Evolutionary conservation across 2,888 invertebrate species (phyloP), one percentile per base, ranked within the genome.

Genomic region (Idaea dimidiata): DNA sequence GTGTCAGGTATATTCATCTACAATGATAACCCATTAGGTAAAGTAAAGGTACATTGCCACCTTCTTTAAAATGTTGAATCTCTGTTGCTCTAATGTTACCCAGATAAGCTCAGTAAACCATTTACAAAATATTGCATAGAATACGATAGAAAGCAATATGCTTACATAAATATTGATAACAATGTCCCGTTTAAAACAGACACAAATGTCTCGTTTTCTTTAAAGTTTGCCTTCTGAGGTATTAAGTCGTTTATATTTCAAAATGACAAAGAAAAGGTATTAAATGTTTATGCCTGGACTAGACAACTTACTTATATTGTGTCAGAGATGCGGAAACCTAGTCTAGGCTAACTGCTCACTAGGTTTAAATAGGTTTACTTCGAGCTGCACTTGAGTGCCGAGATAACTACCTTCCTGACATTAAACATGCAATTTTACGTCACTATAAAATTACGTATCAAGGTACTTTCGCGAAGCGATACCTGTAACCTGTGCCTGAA

Each of bases 401-500:
- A 54, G 61, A 57, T 60, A 60, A 66, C 64, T 59, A 64, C 61
- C 64, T 65, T 64, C 63, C 58, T 43, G 43, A 43, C 43, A 14
- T 43, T 43, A 65, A 68, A 64, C 68, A 69, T 66, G 66, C 59
- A 54, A 69, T 66, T 67, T 63, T 64, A 58, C 62, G 65, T 66
- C 43, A 57, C 67, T 64, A 67, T 64, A 59, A 67, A 66, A 64
- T 62, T 63, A 68, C 61, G 53, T 62, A 43, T 43, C 43, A 43
- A 43, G 32, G 14, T 57, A 66, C 67, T 71, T 69, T 69, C 67
- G 70, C 70, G 33, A 61, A 56, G 66, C 59, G 58, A 66, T 66
- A 67, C 59, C 59, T 67, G 58, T 18, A 56, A n/a, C 16, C 56
- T 4, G 18, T 58, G 43, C 54, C 31, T 53, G 16, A 57, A 55